Evolutionary conservation across 1,140 invertebrate genomes (phyloP).

Genomic region (Copidosoma floridanum): DNA sequence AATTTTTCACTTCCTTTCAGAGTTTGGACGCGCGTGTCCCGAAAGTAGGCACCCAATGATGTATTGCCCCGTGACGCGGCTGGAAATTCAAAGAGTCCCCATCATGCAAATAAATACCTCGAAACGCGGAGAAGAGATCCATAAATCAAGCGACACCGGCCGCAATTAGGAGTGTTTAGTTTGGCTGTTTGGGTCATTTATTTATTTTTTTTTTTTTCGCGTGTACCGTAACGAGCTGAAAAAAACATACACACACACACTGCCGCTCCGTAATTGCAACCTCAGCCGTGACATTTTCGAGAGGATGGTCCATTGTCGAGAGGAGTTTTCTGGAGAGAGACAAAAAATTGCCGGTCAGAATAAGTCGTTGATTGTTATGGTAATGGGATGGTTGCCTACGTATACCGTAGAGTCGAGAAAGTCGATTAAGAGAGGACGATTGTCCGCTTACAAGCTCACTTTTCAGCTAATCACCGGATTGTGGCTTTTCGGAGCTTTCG

Average conservation of each 20-base stretch:
- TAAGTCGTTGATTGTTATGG: slow-evolving; percentile 23
- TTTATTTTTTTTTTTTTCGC: no score
- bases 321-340: neutral
- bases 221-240: no score
- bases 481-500: no score
- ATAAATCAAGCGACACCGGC: slow-evolving; percentile 13
- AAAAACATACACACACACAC: no score
- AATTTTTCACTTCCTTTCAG: neutral
- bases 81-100: slow-evolving; percentile 2
- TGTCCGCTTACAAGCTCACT: slow-evolving; percentile 8
- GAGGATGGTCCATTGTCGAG: slow-evolving; percentile 15
- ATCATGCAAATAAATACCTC: neutral
- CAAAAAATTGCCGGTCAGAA: slow-evolving; percentile 4
- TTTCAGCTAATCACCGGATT: slow-evolving; percentile 18
- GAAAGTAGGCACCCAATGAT: no score
- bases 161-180: slow-evolving; percentile 8
- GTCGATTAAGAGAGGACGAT: slow-evolving; percentile 13
- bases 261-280: no score
- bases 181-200: no score
- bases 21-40: no score
- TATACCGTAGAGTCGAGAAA: no score
- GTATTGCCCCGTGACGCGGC: no score
- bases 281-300: no score
- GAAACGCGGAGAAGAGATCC: neutral
- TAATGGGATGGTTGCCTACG: slow-evolving; percentile 14